Conservation (phyloP, 1,140 invertebrate species). For the Drosophila nasuta region DNA sequence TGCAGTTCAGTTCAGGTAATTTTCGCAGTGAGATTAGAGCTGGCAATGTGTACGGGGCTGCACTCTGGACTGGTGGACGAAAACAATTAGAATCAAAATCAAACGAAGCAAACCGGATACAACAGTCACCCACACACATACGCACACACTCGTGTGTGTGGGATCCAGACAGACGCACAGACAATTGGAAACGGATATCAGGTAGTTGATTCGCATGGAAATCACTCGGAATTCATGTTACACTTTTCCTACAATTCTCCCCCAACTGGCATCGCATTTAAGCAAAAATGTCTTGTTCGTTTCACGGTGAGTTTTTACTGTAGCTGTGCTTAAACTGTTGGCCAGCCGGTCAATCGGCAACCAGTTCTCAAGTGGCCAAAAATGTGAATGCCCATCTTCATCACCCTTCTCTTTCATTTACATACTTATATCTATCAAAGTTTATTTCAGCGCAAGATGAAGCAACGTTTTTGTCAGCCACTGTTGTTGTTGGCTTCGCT, state of each 20-base stretch:
- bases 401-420: neutral
- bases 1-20: slow-evolving; percentile 49
- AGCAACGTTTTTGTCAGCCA: slow-evolving; percentile 16
- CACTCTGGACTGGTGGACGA: slow-evolving; percentile 30
- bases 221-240: slow-evolving; percentile 47
- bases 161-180: neutral
- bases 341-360: slow-evolving; percentile 17
- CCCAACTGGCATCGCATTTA: slow-evolving; percentile 28
- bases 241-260: slow-evolving; percentile 22
- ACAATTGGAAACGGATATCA: slow-evolving; percentile 60
- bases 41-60: slow-evolving; percentile 26
- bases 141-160: neutral
- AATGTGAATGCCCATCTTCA: slow-evolving; percentile 19
- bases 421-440: slow-evolving; percentile 2
- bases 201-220: slow-evolving; percentile 57
- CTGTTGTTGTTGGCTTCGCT: slow-evolving; percentile 10
- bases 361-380: slow-evolving; percentile 38
- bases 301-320: slow-evolving; percentile 30
- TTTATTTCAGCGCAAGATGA: neutral
- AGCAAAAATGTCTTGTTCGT: slow-evolving; percentile 16
- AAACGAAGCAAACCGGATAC: slow-evolving; percentile 73
- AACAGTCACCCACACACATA: slow-evolving; percentile 36
- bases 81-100: slow-evolving; percentile 80
- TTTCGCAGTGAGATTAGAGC: slow-evolving; percentile 36
- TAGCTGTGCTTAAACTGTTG: slow-evolving; percentile 20